Evolutionary conservation across 2,113 vertebrate species (phyloP).

Genomic region (Tringa solitaria): DNA sequence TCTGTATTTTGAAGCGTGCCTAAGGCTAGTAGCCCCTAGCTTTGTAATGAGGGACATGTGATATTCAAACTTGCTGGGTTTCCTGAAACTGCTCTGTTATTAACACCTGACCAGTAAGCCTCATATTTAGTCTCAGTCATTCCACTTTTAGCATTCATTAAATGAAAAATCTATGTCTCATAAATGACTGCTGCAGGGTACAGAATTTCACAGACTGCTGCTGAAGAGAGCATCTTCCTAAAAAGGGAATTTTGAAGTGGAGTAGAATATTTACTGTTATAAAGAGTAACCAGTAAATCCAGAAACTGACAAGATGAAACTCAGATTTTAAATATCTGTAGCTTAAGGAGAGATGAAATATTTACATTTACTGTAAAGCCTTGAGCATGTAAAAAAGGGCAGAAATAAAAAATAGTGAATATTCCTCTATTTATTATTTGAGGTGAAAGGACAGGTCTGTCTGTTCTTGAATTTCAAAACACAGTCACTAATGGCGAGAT

Average conservation of each 20-base stretch:
- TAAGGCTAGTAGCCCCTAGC: not conserved
- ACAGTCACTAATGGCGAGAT: accelerated
- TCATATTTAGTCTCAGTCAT: not conserved
- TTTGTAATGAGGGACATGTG: not conserved
- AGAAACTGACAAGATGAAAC: not conserved
- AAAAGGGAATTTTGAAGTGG: not conserved
- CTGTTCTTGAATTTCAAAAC: not conserved
- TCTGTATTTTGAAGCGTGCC: not conserved
- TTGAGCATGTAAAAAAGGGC: not conserved
- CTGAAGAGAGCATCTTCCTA: not conserved
- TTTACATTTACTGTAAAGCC: not conserved
- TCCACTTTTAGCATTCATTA: not conserved
- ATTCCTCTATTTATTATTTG: not conserved
- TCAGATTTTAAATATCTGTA: not conserved
- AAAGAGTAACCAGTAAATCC: not conserved
- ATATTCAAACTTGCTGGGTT: not conserved
- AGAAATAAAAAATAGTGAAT: not conserved
- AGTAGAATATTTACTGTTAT: not conserved
- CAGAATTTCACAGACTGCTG: not conserved
- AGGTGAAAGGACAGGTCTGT: not conserved
- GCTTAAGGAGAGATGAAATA: not conserved
- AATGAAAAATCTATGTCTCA: not conserved
- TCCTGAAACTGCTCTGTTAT: not conserved
- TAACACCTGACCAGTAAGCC: not conserved
- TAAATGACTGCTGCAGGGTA: not conserved